Conservation (phyloP, 2,113 vertebrate genomes). For the Centrocercus urophasianus region DNA sequence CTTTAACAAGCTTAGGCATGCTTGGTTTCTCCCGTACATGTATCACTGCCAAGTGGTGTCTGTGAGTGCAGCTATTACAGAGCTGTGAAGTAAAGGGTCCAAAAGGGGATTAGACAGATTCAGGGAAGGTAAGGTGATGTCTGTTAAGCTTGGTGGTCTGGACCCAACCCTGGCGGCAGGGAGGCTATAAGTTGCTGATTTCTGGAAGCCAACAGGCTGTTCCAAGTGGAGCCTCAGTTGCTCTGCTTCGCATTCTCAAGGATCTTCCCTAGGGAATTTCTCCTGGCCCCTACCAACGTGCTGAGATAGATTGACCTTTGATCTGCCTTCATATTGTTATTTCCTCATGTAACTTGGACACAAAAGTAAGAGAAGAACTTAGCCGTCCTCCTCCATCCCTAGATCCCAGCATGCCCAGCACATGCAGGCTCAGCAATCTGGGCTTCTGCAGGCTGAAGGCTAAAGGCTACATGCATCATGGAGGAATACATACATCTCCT, state of each 20-base stretch:
- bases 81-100: not conserved
- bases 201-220: slow-evolving; percentile 30
- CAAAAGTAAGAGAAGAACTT: not conserved
- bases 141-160: slow-evolving; percentile 64
- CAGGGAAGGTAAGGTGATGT: not conserved
- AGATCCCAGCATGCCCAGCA: not conserved
- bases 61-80: slow-evolving; percentile 11
- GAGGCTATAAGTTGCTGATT: slow-evolving; percentile 26
- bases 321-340: not conserved
- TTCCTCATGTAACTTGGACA: not conserved
- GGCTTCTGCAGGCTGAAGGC: not conserved
- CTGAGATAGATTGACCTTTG: not conserved
- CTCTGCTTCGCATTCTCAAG: slow-evolving; percentile 35
- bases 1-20: not conserved
- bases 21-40: not conserved
- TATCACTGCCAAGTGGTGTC: not conserved
- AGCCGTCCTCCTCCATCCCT: not conserved
- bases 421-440: not conserved
- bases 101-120: slow-evolving; percentile 46
- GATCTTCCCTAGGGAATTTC: slow-evolving; percentile 20
- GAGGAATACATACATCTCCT: slow-evolving; percentile 24
- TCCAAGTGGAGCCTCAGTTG: slow-evolving; percentile 20
- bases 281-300: not conserved
- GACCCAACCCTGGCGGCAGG: slow-evolving; percentile 8
- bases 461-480: not conserved